phyloP scores from a whole-genome alignment of 2,113 vertebrate species.

The Salvelinus alpinus region DNA sequence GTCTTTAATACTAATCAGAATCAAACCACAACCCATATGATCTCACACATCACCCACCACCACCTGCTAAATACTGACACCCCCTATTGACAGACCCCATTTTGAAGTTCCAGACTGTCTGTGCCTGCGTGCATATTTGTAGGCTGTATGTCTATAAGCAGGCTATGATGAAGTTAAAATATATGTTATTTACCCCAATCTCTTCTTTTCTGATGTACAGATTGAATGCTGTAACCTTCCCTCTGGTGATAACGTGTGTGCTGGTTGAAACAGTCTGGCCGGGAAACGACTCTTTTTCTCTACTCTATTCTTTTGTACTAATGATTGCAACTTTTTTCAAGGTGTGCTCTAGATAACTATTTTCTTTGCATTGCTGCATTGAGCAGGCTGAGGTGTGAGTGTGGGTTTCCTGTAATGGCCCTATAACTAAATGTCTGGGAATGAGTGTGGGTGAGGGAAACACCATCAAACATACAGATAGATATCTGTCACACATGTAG shows the following conservation, averaged over 20 bases:
- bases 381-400: slow-evolving; percentile 32
- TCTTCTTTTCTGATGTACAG: slow-evolving; percentile 25
- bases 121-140: too few relatives aligned
- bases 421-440: background rate
- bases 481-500: too few relatives aligned
- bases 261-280: background rate
- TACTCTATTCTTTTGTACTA: slow-evolving; percentile 39
- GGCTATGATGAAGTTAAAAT: background rate
- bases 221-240: slow-evolving; percentile 6
- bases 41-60: background rate
- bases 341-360: slow-evolving; percentile 30
- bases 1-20: slow-evolving; percentile 22
- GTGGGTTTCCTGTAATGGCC: slow-evolving; percentile 57
- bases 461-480: too few relatives aligned
- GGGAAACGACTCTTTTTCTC: slow-evolving; percentile 16
- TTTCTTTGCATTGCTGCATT: slow-evolving; percentile 5
- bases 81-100: slow-evolving; percentile 28
- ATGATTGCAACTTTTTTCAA: slow-evolving; percentile 63
- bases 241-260: background rate
- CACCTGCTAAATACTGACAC: slow-evolving; percentile 4
- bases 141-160: background rate
- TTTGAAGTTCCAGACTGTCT: too few relatives aligned
- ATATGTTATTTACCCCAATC: slow-evolving; percentile 35
- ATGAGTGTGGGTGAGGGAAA: background rate
- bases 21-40: slow-evolving; percentile 46